These are phyloP conservation scores for Coendou prehensilis DNA, from an alignment of 2,797 vertebrate genomes.

Conservation along the genomic window DNA sequence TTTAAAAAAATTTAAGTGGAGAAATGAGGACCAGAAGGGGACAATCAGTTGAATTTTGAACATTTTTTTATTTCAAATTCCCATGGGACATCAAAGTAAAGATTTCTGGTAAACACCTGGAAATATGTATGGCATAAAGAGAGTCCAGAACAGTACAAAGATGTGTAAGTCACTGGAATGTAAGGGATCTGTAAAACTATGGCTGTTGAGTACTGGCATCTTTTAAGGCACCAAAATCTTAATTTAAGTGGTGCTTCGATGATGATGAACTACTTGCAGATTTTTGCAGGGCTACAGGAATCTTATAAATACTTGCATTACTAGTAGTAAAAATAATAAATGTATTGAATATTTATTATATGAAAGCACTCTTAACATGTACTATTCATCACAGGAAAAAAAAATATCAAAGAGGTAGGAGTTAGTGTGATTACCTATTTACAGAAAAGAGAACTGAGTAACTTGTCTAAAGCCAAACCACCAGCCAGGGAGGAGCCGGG, in stretches of 20 bases:
- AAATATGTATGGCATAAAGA: neutral
- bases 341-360: conserved; percentile 10
- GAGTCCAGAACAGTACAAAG: conserved; percentile 5
- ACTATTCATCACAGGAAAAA: conserved; percentile 33
- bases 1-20: neutral
- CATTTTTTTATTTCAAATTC: conserved; percentile 11
- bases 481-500: neutral
- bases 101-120: neutral
- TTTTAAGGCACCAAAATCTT: neutral
- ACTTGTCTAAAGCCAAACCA: conserved; percentile 1
- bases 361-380: neutral
- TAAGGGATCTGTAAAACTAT: neutral
- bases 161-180: neutral
- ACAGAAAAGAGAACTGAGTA: conserved; percentile 48
- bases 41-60: neutral
- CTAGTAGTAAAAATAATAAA: neutral
- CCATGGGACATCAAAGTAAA: neutral
- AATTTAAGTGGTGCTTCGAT: conserved; percentile 7
- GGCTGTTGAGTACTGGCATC: neutral
- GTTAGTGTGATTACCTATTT: neutral
- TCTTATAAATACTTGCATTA: neutral
- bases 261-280: neutral
- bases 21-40: neutral
- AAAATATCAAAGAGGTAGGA: neutral
- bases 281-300: neutral